Percentiles rank a stretch among this genome's conserved stretches.
phyloP scores from a whole-genome alignment of 2,888 invertebrate genomes.

The Trachelus troglodyta region DNA sequence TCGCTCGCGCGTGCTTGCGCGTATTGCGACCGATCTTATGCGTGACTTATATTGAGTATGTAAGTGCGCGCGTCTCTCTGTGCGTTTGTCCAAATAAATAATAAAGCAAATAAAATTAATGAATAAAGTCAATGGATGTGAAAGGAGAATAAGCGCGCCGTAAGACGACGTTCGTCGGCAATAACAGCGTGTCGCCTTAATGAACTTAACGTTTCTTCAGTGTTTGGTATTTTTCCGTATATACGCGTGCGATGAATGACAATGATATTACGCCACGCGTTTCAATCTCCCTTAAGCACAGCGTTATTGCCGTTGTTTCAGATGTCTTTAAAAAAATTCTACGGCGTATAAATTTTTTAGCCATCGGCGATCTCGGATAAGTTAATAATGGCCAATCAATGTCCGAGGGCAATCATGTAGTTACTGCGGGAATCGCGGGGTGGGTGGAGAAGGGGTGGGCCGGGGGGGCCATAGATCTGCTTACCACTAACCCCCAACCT shows the following conservation, averaged over 20 bases:
- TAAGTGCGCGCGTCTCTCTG: neutral
- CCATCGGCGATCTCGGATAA: neutral
- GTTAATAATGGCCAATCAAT: neutral
- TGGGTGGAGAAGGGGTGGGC: neutral
- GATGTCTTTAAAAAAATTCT: neutral
- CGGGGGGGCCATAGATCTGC: neutral
- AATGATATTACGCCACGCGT: neutral
- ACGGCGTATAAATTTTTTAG: neutral
- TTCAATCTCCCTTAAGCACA: neutral
- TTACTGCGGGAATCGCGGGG: neutral
- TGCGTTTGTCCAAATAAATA: neutral
- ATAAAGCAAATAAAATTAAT: neutral
- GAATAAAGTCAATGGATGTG: neutral
- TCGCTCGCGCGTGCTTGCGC: neutral
- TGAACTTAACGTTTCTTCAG: neutral
- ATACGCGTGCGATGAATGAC: slow-evolving; percentile 40
- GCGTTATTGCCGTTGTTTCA: neutral
- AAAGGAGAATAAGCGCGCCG: neutral
- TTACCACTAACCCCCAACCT: neutral
- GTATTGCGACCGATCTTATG: neutral
- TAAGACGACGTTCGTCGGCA: neutral
- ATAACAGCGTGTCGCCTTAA: neutral
- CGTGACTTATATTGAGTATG: neutral
- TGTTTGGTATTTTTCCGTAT: slow-evolving; percentile 37
- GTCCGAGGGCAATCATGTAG: neutral